Evolutionary conservation across 1,140 invertebrate species (phyloP).

Genomic region (Lordiphosa stackelbergi): DNA sequence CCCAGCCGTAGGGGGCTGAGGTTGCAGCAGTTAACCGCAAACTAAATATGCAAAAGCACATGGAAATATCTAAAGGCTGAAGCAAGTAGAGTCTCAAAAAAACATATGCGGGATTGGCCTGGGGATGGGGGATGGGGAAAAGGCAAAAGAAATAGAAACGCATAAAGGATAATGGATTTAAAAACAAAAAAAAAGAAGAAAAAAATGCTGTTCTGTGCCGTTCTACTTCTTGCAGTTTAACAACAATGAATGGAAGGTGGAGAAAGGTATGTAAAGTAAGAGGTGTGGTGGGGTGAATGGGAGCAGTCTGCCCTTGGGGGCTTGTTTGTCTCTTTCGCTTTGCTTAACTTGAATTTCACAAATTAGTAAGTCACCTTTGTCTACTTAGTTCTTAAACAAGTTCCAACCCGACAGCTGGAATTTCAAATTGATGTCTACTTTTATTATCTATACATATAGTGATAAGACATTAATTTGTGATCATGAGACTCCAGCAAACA

Average conservation of each 20-base stretch:
- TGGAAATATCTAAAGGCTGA: conserved; percentile 21
- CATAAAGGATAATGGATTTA: conserved; percentile 65
- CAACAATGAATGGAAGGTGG: too few species aligned
- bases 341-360: conserved; percentile 70
- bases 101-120: conserved; percentile 24
- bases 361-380: conserved; percentile 69
- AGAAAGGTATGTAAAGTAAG: too few species aligned
- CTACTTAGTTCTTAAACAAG: not conserved
- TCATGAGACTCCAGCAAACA: too few species aligned
- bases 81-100: conserved; percentile 3
- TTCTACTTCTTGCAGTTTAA: too few species aligned
- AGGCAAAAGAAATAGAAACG: conserved; percentile 35
- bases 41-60: conserved; percentile 45
- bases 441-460: too few species aligned
- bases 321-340: conserved; percentile 26
- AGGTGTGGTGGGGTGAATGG: too few species aligned
- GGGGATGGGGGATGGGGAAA: conserved; percentile 1
- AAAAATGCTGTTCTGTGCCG: too few species aligned
- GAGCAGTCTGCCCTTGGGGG: not conserved
- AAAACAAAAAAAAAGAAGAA: conserved; percentile 38
- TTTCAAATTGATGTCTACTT: too few species aligned
- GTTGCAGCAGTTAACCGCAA: conserved; percentile 18
- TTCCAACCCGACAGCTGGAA: too few species aligned
- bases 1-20: not conserved
- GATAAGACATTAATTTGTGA: too few species aligned